Conservation (phyloP, 2,888 invertebrate species). For the Ditylenchus weischeri region DNA sequence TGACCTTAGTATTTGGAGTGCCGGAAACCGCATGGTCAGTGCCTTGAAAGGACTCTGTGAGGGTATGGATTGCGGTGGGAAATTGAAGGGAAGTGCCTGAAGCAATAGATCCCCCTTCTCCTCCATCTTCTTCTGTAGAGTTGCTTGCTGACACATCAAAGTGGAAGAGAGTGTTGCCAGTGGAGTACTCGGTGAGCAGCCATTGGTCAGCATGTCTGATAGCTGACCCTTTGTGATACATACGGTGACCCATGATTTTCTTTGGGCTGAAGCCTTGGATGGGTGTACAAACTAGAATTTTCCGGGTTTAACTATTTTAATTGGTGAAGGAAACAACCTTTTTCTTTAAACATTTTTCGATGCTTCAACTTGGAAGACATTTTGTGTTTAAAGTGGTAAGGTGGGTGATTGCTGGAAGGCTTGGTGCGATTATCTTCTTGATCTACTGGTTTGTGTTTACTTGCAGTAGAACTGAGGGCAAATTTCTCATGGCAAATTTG, state of each 20-base stretch:
- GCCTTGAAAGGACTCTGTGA: slow-evolving; percentile 25
- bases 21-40: slow-evolving; percentile 5
- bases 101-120: too few species aligned
- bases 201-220: slow-evolving; percentile 20
- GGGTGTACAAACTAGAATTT: slow-evolving; percentile 16
- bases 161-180: slow-evolving; percentile 19
- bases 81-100: slow-evolving; percentile 11
- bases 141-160: slow-evolving; percentile 8
- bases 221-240: slow-evolving; percentile 17
- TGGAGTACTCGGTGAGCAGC: slow-evolving; percentile 25
- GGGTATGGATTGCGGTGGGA: slow-evolving; percentile 26
- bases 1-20: neutral
- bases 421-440: slow-evolving; percentile 15
- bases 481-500: slow-evolving; percentile 12
- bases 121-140: neutral
- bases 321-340: neutral
- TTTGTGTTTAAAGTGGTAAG: neutral
- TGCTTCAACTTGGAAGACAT: neutral
- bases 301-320: neutral
- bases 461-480: neutral
- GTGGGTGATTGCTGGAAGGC: neutral
- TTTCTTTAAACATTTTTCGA: slow-evolving; percentile 7
- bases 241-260: slow-evolving; percentile 10
- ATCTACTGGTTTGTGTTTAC: neutral
- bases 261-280: slow-evolving; percentile 12